phyloP scores from a whole-genome alignment of 2,888 invertebrate species.

The Leucoptera coffeella region DNA sequence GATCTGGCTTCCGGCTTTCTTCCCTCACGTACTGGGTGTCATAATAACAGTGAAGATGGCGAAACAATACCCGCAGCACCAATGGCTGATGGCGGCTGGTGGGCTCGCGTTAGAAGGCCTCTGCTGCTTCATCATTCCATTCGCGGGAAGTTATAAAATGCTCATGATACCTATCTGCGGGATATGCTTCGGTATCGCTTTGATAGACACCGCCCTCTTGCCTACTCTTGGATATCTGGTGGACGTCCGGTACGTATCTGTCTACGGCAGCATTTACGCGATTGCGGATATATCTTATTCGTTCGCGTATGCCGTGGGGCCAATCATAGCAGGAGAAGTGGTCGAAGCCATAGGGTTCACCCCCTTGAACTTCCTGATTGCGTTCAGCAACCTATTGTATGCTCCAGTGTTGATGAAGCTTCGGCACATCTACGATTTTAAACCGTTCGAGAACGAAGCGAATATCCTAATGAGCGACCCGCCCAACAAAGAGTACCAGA shows the following conservation, averaged over 20 bases:
- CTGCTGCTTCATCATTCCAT: constrained; percentile 92
- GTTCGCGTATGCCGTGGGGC: constrained; percentile 96
- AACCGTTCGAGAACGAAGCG: constrained; percentile 90
- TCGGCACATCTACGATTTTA: constrained; percentile 91
- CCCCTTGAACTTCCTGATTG: constrained; percentile 89
- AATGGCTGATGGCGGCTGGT: constrained; percentile 94
- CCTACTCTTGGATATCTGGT: constrained; percentile 96
- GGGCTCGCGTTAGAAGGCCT: constrained; percentile 93
- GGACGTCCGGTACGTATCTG: constrained; percentile 94
- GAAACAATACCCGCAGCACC: constrained; percentile 87
- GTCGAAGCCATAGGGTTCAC: constrained; percentile 94
- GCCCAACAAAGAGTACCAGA: constrained; percentile 88
- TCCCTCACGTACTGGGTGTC: constrained; percentile 96
- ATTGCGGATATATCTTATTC: constrained; percentile 99
- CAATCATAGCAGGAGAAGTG: constrained; percentile 95
- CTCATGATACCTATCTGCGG: constrained; percentile 96
- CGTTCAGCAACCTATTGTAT: constrained; percentile 88
- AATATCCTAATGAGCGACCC: constrained; percentile 88
- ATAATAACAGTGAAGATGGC: constrained; percentile 94
- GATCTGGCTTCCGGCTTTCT: constrained; percentile 99
- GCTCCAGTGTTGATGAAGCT: constrained; percentile 87
- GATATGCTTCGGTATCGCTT: constrained; percentile 97
- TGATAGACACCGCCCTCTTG: constrained; percentile 95
- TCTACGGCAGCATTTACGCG: constrained; percentile 98
- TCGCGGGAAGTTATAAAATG: constrained; percentile 82